A percentile compares a stretch with the other conserved stretches of the same genome.
These are phyloP conservation scores for Enteromius mattozi DNA, from an alignment of 2,797 vertebrate genomes.

Conservation along the genomic window DNA sequence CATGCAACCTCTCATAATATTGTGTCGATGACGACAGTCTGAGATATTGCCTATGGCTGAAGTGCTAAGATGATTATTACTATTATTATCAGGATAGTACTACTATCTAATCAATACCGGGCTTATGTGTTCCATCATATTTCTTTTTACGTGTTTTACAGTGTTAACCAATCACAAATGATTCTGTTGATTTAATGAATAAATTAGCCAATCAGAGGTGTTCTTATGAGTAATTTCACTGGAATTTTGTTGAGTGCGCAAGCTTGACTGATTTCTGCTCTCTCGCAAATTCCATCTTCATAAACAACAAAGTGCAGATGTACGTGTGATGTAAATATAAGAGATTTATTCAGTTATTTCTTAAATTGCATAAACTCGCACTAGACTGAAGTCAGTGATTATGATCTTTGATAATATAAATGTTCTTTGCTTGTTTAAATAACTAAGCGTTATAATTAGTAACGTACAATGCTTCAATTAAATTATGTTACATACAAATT, in stretches of 20 bases:
- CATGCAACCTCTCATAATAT: neutral
- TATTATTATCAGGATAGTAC: neutral
- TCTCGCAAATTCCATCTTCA: too few relatives aligned
- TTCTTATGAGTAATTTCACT: too few relatives aligned
- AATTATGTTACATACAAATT: neutral
- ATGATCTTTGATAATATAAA: neutral
- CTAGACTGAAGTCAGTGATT: neutral
- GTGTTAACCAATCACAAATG: neutral
- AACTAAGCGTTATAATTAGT: neutral
- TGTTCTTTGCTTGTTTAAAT: neutral
- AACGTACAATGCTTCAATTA: neutral
- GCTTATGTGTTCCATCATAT: neutral
- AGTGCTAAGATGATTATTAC: neutral
- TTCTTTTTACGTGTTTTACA: neutral
- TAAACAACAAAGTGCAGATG: neutral
- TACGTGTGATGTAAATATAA: neutral
- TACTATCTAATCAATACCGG: neutral
- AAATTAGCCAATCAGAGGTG: too few relatives aligned
- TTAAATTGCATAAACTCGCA: too few relatives aligned
- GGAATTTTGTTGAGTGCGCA: too few relatives aligned
- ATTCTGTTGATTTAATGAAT: neutral
- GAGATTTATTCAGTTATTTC: neutral
- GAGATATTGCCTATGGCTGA: neutral
- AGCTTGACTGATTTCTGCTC: too few relatives aligned
- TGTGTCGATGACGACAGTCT: neutral